Evolutionary conservation across 2,888 invertebrate genomes (phyloP).

Genomic region (Heteromurus nitidus): DNA sequence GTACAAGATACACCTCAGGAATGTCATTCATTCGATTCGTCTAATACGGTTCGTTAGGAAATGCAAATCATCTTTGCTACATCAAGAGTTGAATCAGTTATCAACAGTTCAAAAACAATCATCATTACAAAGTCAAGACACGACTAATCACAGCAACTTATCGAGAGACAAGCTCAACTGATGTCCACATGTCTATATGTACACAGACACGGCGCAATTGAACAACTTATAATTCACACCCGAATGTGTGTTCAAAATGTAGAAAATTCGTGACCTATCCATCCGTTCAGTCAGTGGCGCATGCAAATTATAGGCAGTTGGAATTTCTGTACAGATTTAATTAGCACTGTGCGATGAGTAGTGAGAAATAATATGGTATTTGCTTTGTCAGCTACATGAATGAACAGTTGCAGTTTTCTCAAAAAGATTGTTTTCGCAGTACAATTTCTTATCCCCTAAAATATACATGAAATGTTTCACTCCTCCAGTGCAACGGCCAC

Average conservation of each 20-base stretch:
- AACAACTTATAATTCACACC: not conserved
- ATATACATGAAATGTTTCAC: not conserved
- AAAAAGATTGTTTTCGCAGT: not conserved
- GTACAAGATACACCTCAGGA: too few species aligned
- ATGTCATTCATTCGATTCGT: too few species aligned
- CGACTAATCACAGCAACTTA: not conserved
- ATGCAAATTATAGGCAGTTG: constrained; percentile 6
- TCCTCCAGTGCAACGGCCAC: not conserved
- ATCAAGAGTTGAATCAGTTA: not conserved
- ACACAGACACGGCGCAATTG: not conserved
- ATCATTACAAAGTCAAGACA: not conserved
- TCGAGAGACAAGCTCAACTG: not conserved
- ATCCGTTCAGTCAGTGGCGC: not conserved
- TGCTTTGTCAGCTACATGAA: too few species aligned
- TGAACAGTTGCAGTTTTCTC: not conserved
- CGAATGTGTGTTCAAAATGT: not conserved
- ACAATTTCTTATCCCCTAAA: not conserved
- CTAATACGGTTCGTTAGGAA: too few species aligned
- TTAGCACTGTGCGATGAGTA: not conserved
- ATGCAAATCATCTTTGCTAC: too few species aligned
- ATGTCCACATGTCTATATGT: not conserved
- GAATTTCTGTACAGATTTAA: not conserved
- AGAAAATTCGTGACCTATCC: not conserved
- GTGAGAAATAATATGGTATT: too few species aligned
- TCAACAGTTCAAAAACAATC: not conserved